Base-by-base conservation (phyloP, 2,888 invertebrate genomes). In the Pachycephus smyrnensis region DNA sequence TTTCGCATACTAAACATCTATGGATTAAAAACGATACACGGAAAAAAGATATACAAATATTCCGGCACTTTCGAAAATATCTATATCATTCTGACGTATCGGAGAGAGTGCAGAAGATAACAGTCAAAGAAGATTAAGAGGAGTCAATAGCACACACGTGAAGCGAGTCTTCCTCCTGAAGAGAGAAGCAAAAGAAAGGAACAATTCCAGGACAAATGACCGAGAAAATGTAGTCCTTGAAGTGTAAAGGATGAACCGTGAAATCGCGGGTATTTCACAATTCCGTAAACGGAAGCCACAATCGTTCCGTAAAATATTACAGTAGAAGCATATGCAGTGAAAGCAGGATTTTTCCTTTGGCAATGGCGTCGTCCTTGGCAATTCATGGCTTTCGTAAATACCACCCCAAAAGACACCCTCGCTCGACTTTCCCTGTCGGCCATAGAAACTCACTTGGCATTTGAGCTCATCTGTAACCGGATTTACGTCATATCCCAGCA, bases 371-470 rank as follows among this genome's bases (percentile, higher is more conserved):
- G 83, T 81, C 84, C 85, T 84, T 84, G 81, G 81, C 71, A 73
- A 75, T 82, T 86, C 80, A 84, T 84, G 80, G 82, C 83, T 86
- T 85, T 85, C 81, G 83, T 85, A 85, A 86, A 84, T 84, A 85
- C 81, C 77, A 77, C 69, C 75, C 77, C 80, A 55, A 81, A 84
- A 80, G 55, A 23, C 9, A 23, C 2, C 23, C 55, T 23, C 9
- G 80, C 69, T 76, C 32, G 40, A 78, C 82, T 84, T 83, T 83
- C 83, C 76, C 79, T 77, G 68, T 36, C 55, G 23, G 6, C 23
- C 55, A 23, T 23, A 55, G 55, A 55, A 55, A 55, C 23, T 55
- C 23, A 55, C 55, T 55, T 23, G 23, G 23, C 23, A 9, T 23
- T 55, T 15, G 9, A 23, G 55, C 23, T 23, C 23, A 55, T 55